phyloP scores from a whole-genome alignment of 2,113 vertebrate species.

The Eulemur macaco region DNA sequence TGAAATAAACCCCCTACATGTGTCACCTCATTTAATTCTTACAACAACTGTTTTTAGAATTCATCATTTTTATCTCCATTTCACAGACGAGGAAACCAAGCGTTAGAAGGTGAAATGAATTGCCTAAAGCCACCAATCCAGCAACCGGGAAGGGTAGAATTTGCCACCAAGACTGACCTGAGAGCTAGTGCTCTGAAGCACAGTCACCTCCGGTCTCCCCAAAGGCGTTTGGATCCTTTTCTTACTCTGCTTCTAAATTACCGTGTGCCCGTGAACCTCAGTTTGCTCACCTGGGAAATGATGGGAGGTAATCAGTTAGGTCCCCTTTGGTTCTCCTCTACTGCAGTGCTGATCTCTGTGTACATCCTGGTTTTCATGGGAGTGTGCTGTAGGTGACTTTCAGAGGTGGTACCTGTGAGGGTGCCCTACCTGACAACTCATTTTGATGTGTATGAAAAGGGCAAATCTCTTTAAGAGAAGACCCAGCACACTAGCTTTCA shows the following conservation, averaged over 20 bases:
- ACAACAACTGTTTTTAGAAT: background rate
- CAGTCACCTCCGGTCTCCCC: background rate
- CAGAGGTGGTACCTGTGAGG: background rate
- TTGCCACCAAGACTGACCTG: background rate
- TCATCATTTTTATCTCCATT: background rate
- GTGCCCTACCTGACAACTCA: slow-evolving; percentile 17
- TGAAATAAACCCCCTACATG: background rate
- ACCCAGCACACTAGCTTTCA: background rate
- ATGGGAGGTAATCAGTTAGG: background rate
- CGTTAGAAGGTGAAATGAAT: background rate
- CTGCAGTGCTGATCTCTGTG: background rate
- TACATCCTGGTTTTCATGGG: background rate
- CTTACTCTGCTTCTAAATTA: background rate
- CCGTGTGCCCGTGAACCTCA: background rate
- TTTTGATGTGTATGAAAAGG: slow-evolving; percentile 36
- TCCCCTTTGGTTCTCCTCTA: background rate
- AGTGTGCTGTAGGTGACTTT: background rate
- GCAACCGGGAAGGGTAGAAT: background rate
- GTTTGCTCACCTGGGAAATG: background rate
- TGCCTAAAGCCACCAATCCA: background rate
- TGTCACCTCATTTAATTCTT: background rate
- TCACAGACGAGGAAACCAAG: background rate
- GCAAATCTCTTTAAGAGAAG: slow-evolving; percentile 30
- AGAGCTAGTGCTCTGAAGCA: background rate
- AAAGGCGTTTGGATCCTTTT: background rate